Percentiles rank a stretch among this genome's conserved stretches.
Conservation (phyloP, 2,888 invertebrate species). For the Pollenia labialis region DNA sequence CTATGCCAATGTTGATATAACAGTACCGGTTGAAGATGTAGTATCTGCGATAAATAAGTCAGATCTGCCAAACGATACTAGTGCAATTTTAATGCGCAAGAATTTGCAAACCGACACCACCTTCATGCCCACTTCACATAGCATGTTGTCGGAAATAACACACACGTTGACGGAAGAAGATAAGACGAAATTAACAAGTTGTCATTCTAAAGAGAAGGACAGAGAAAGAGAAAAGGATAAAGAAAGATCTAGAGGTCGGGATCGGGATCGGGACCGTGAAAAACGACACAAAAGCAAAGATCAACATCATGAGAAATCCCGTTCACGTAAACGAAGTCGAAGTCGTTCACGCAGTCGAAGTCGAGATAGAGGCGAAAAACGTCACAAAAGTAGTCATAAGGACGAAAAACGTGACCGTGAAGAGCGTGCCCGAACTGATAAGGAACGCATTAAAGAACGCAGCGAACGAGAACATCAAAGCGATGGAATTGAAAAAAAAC, state of each 20-base stretch:
- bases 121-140: slow-evolving; percentile 47
- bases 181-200: slow-evolving; percentile 64
- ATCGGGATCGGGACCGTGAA: slow-evolving; percentile 74
- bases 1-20: slow-evolving; percentile 86
- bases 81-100: slow-evolving; percentile 35
- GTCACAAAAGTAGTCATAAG: slow-evolving; percentile 77
- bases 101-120: slow-evolving; percentile 53
- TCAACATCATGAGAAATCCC: slow-evolving; percentile 78
- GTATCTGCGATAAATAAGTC: slow-evolving; percentile 87
- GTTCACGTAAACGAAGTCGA: slow-evolving; percentile 78
- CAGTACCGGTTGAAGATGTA: slow-evolving; percentile 88
- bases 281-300: slow-evolving; percentile 80
- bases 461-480: slow-evolving; percentile 66
- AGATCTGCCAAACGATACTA: slow-evolving; percentile 54
- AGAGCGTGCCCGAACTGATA: slow-evolving; percentile 72
- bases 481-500: slow-evolving; percentile 71
- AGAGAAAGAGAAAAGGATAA: slow-evolving; percentile 75
- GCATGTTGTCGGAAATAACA: slow-evolving; percentile 27
- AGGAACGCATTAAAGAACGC: slow-evolving; percentile 74
- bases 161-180: slow-evolving; percentile 43
- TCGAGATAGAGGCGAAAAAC: slow-evolving; percentile 79
- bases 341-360: slow-evolving; percentile 81
- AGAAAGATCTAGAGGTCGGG: slow-evolving; percentile 75
- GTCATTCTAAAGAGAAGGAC: slow-evolving; percentile 61
- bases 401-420: slow-evolving; percentile 77